Conservation (phyloP, 2,888 invertebrate genomes). For the Caenorhabditis becei region DNA sequence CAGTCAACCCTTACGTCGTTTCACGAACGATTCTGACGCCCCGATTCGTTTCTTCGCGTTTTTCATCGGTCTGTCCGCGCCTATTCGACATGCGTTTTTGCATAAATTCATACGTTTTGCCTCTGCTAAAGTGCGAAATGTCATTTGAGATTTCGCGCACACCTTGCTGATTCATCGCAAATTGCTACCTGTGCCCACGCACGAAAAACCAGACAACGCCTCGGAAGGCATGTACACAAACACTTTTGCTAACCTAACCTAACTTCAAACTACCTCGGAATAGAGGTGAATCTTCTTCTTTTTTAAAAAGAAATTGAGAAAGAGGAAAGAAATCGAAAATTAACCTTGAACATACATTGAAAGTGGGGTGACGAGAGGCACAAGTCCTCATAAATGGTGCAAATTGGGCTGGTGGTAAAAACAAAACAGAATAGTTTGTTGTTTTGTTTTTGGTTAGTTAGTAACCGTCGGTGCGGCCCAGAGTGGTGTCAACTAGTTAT, state of each 20-base stretch:
- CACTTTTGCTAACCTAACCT: slow-evolving; percentile 29
- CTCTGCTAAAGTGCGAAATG: slow-evolving; percentile 57
- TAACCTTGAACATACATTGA: slow-evolving; percentile 40
- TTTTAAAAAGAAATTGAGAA: slow-evolving; percentile 9
- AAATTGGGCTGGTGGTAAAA: background rate
- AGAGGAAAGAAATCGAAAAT: slow-evolving; percentile 8
- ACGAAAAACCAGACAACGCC: slow-evolving; percentile 51
- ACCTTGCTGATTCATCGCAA: slow-evolving; percentile 48
- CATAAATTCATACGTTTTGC: slow-evolving; percentile 57
- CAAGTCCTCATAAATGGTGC: slow-evolving; percentile 48
- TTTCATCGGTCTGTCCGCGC: slow-evolving; percentile 20
- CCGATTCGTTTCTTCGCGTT: slow-evolving; percentile 20
- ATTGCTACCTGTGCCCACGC: slow-evolving; percentile 52
- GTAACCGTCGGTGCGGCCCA: background rate
- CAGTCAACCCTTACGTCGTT: slow-evolving; percentile 63
- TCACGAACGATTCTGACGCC: slow-evolving; percentile 33
- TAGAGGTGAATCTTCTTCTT: background rate
- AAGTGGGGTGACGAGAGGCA: background rate
- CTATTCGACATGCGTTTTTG: slow-evolving; percentile 60
- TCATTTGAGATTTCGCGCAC: slow-evolving; percentile 38
- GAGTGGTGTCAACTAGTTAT: slow-evolving; percentile 35
- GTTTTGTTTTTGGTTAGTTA: slow-evolving; percentile 11
- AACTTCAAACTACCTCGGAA: background rate
- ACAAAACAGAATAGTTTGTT: slow-evolving; percentile 9
- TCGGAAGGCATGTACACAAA: slow-evolving; percentile 46